Evolutionary conservation across 2,888 invertebrate genomes (phyloP).

Genomic region (Polydesmus complanatus): DNA sequence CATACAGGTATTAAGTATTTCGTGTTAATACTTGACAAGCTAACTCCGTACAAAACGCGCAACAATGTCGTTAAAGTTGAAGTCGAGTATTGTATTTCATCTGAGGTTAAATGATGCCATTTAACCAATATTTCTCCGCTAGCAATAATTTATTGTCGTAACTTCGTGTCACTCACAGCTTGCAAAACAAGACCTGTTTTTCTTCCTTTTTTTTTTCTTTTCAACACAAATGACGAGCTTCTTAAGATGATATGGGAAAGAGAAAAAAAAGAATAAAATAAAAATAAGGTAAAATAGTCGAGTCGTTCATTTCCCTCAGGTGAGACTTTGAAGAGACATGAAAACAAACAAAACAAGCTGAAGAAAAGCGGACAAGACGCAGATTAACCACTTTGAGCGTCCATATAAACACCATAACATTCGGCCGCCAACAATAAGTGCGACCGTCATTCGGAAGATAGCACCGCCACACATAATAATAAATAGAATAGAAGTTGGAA

Average conservation of each 20-base stretch:
- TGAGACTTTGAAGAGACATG: not conserved
- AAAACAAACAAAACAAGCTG: not conserved
- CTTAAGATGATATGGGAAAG: no score
- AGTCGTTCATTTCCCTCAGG: not conserved
- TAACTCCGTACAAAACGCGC: no score
- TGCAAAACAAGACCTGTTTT: not conserved
- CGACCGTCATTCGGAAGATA: no score
- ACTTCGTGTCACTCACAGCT: no score
- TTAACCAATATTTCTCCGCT: no score
- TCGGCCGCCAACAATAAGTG: not conserved
- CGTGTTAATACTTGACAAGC: no score
- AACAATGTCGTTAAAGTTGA: no score
- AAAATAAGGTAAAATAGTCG: not conserved
- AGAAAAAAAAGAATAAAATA: not conserved
- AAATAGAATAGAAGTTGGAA: no score
- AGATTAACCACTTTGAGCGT: not conserved
- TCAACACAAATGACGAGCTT: not conserved
- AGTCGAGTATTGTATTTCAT: no score
- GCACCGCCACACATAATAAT: no score
- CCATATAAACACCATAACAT: not conserved
- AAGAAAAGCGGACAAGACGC: not conserved
- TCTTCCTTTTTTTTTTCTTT: not conserved
- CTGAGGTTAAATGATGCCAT: not conserved
- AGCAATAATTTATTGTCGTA: no score
- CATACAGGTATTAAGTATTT: no score